Percentiles rank a stretch among this genome's conserved stretches.
Evolutionary conservation across 2,797 vertebrate species (phyloP).

Genomic region (Leuciscus waleckii): DNA sequence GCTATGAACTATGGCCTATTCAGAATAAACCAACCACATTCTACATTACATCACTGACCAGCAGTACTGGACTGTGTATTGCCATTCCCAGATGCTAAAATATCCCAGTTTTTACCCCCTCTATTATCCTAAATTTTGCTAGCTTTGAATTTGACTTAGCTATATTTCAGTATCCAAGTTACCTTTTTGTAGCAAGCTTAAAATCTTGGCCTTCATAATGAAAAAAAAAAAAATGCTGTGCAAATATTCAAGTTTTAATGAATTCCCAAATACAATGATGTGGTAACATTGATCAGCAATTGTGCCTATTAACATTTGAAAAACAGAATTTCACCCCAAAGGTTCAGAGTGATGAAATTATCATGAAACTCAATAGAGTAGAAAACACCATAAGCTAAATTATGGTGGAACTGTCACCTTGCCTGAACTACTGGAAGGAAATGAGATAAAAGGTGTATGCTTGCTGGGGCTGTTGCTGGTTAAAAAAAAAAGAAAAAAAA

Average conservation of each 20-base stretch:
- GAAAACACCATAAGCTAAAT: neutral
- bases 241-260: neutral
- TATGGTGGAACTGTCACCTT: neutral
- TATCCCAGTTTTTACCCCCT: neutral
- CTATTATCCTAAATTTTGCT: neutral
- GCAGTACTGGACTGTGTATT: neutral
- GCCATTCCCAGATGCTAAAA: neutral
- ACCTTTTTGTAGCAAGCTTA: neutral
- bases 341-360: neutral
- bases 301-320: neutral
- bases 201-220: neutral
- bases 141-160: neutral
- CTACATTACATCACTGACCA: constrained; percentile 25
- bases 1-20: neutral
- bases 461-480: neutral
- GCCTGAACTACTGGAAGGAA: neutral
- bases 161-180: neutral
- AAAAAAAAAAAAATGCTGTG: neutral
- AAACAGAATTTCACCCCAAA: neutral
- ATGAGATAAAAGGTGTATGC: constrained; percentile 11
- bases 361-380: neutral
- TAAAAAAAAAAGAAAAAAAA: neutral
- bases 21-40: constrained; percentile 32
- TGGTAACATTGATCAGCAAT: neutral
- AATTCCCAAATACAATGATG: neutral